Percentiles rank a stretch among this genome's conserved stretches.
Conservation (phyloP, 92 coral and sea anemone genomes). For the Ricordea florida region DNA sequence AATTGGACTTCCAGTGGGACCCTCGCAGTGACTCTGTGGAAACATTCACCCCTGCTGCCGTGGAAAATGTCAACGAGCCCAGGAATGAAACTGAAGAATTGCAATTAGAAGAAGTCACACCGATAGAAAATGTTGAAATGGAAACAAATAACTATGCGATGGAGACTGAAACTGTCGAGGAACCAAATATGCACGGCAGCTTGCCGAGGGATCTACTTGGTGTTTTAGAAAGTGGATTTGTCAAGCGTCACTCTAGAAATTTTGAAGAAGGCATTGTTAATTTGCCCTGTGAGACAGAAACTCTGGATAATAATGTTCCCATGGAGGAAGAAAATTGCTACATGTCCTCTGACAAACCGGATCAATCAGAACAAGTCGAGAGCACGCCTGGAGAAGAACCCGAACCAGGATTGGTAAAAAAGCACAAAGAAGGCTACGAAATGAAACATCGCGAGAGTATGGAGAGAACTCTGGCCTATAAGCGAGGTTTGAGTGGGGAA, state of each 20-base stretch:
- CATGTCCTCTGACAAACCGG: slow-evolving; percentile 4
- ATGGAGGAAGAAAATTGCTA: slow-evolving; percentile 1
- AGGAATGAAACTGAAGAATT: background rate
- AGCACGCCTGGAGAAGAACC: slow-evolving; percentile 47
- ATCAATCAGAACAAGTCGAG: slow-evolving; percentile 6
- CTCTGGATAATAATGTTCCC: background rate
- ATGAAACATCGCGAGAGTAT: slow-evolving; percentile 22
- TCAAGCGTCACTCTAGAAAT: slow-evolving; percentile 75
- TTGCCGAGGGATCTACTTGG: slow-evolving; percentile 37
- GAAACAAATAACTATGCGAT: background rate
- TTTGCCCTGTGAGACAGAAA: slow-evolving; percentile 9
- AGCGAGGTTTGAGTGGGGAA: slow-evolving; percentile 9
- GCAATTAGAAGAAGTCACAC: background rate
- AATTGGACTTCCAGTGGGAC: too few species aligned
- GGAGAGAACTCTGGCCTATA: background rate
- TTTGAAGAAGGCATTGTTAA: slow-evolving; percentile 79
- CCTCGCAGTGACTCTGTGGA: too few species aligned
- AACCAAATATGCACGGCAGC: background rate
- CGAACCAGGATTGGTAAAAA: slow-evolving; percentile 68
- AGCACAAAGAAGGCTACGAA: slow-evolving; percentile 44
- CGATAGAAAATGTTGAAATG: too few species aligned
- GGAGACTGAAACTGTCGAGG: background rate
- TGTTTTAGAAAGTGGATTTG: slow-evolving; percentile 72
- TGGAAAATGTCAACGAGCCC: too few species aligned
- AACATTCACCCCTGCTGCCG: too few species aligned